Evolutionary conservation across 2,888 invertebrate genomes (phyloP).

Genomic region (Protophormia terraenovae): DNA sequence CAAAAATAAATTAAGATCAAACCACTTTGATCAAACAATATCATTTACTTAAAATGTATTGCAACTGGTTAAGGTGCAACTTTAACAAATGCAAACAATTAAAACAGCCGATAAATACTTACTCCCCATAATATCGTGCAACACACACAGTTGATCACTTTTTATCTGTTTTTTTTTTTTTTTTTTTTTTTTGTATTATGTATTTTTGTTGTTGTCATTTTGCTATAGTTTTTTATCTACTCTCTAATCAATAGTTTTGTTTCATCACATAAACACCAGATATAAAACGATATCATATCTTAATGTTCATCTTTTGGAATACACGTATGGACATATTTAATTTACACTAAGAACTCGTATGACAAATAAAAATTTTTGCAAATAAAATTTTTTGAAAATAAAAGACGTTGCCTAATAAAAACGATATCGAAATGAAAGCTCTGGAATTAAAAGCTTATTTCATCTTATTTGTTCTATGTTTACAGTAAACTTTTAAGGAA

Average conservation of each 20-base stretch:
- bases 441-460: no score
- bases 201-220: not conserved
- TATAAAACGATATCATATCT: slow-evolving; percentile 59
- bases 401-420: no score
- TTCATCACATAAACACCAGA: slow-evolving; percentile 52
- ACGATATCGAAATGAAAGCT: no score
- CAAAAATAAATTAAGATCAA: slow-evolving; percentile 25
- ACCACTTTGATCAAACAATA: slow-evolving; percentile 48
- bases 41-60: slow-evolving; percentile 55
- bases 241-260: slow-evolving; percentile 59
- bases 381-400: not conserved
- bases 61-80: slow-evolving; percentile 53
- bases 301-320: slow-evolving; percentile 53
- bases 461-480: no score
- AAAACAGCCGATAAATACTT: slow-evolving; percentile 49
- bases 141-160: slow-evolving; percentile 14
- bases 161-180: not conserved
- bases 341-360: not conserved
- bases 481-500: no score
- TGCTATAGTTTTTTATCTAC: not conserved
- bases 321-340: slow-evolving; percentile 11
- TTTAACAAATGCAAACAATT: slow-evolving; percentile 59
- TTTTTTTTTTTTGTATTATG: not conserved
- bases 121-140: slow-evolving; percentile 13
- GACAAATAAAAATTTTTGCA: not conserved